Base-by-base conservation (phyloP, 2,888 invertebrate species). In the Acanthosepion pharaonis region DNA sequence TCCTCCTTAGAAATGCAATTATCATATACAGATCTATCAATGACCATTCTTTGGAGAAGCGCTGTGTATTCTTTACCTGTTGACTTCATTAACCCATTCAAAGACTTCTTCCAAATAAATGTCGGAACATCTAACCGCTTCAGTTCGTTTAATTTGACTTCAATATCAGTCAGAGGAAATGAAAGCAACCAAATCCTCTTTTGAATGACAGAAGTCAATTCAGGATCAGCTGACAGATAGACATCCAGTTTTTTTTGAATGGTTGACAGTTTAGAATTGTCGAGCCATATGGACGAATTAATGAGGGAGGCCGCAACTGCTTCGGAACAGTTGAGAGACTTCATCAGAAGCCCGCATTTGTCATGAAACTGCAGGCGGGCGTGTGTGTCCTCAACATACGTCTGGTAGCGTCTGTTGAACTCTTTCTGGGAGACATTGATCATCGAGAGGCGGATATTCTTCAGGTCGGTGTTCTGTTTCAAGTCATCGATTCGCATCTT, bases 391-490 rank as follows among this genome's bases (percentile, higher is more conserved):
- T 93, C 49, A 18, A 93, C 18, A 9, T 51, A 93, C 1, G 28
- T 9, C 8, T 93, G 3, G n/a, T 51, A 93, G 25, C 93, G 93
- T 0, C 11, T 49, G 6, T n/a, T 15, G 28, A 93, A 93, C 18
- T 93, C 28, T 49, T 51, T 93, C 49, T 51, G 28, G 9, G 93
- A 53, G 5, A 93, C 9, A 5, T 51, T 51, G 18, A 93, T n/a
- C 93, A 93, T 93, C 51, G 51, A 93, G n/a, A 93, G 93, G 53
- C 93, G 93, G 8, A 93, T 28, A 11, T 28, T 49, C 23, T 93
- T 93, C 33, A 53, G n/a, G 20, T 93, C 93, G 0, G 93, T 93
- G n/a, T 93, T 93, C 15, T n/a, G n/a, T 20, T 51, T 93, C 51
- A 93, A 20, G 28, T 20, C 33, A 8, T 93, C 93, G 28, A 93